phyloP scores from a whole-genome alignment of 2,888 invertebrate species.

The Andrena chrysosceles region DNA sequence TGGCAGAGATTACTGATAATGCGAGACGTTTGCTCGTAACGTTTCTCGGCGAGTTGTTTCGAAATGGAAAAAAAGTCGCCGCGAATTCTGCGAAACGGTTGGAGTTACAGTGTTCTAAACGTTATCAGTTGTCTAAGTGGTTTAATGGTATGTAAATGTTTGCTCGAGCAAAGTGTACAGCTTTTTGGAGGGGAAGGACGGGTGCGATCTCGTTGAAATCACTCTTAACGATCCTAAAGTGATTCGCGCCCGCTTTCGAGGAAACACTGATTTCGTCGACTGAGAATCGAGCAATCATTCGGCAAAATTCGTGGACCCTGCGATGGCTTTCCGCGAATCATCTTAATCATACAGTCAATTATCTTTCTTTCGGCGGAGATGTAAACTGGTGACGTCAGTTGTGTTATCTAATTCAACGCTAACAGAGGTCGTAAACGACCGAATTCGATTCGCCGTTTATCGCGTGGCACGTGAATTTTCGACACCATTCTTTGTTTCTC shows the following conservation, averaged over 20 bases:
- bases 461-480: not conserved
- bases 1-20: slow-evolving; percentile 13
- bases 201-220: not conserved
- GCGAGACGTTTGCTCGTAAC: not conserved
- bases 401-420: slow-evolving; percentile 33
- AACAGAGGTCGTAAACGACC: slow-evolving; percentile 12
- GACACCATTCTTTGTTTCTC: not conserved
- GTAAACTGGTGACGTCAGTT: not conserved
- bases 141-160: not conserved
- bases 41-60: not conserved
- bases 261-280: no score
- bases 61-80: no score
- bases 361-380: not conserved
- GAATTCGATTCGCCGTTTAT: slow-evolving; percentile 15
- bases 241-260: no score
- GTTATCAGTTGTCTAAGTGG: not conserved
- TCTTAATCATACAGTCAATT: not conserved
- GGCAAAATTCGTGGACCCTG: not conserved
- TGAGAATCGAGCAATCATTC: no score
- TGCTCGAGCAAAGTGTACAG: no score
- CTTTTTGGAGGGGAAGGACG: no score
- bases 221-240: not conserved
- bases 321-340: slow-evolving; percentile 10
- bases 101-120: not conserved
- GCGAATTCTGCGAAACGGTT: not conserved